These are phyloP conservation scores for Phthorimaea operculella DNA, from an alignment of 1,140 invertebrate genomes.

Conservation along the genomic window DNA sequence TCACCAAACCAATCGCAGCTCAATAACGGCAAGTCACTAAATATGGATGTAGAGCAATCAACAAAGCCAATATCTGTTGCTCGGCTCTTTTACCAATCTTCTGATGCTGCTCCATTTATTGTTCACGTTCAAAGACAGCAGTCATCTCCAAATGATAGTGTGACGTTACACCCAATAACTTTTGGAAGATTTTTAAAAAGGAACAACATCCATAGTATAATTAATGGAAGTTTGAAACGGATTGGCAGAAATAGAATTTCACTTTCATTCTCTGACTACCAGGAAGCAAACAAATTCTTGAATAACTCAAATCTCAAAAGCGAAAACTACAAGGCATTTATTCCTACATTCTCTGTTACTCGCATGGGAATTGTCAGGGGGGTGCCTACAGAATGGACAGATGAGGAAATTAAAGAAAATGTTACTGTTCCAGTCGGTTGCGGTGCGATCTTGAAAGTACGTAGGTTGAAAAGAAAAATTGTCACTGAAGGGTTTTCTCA, in stretches of 20 bases:
- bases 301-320: too few relatives aligned
- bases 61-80: too few relatives aligned
- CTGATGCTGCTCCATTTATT: background rate
- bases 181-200: slow-evolving; percentile 11
- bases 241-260: slow-evolving; percentile 10
- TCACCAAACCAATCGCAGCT: too few relatives aligned
- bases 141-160: slow-evolving; percentile 2
- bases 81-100: too few relatives aligned
- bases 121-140: slow-evolving; percentile 7
- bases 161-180: slow-evolving; percentile 3
- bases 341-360: slow-evolving; percentile 14
- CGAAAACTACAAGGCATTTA: slow-evolving; percentile 3
- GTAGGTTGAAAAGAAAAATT: slow-evolving; percentile 12
- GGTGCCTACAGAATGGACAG: slow-evolving; percentile 11
- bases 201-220: slow-evolving; percentile 5
- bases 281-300: too few relatives aligned
- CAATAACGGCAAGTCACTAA: too few relatives aligned
- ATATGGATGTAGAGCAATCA: too few relatives aligned
- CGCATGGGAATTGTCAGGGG: slow-evolving; percentile 14
- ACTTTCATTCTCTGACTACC: slow-evolving; percentile 4
- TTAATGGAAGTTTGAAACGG: slow-evolving; percentile 8
- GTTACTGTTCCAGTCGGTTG: slow-evolving; percentile 9
- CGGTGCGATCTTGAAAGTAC: slow-evolving; percentile 11
- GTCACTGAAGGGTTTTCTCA: slow-evolving; percentile 2
- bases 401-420: slow-evolving; percentile 10